phyloP scores from a whole-genome alignment of 2,888 invertebrate genomes.

The Aromia moschata region DNA sequence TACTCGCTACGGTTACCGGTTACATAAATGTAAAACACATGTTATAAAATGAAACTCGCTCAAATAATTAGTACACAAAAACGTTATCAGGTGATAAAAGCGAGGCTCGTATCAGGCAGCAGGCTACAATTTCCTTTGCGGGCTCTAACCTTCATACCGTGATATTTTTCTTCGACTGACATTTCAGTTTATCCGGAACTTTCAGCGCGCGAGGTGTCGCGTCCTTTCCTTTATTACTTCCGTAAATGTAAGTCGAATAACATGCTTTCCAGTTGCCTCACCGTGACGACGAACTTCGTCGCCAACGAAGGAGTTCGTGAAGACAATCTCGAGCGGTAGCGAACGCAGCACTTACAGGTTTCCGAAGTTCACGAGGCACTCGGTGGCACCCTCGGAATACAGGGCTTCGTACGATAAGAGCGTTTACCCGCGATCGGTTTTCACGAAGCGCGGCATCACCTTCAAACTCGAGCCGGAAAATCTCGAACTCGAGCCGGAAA shows the following conservation, averaged over 20 bases:
- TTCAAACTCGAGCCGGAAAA: conserved; percentile 19
- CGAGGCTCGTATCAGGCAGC: background rate
- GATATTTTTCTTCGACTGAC: conserved; percentile 6
- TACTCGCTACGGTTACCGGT: too few relatives aligned
- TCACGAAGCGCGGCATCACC: conserved; percentile 19
- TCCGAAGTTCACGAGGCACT: conserved; percentile 41
- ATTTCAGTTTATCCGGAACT: conserved; percentile 34
- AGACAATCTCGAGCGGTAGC: conserved; percentile 22
- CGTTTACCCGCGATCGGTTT: conserved; percentile 38
- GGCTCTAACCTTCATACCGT: background rate
- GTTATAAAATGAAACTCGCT: background rate
- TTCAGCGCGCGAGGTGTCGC: conserved; percentile 24
- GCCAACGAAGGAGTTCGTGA: conserved; percentile 27
- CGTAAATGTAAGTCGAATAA: conserved; percentile 4
- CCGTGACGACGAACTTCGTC: conserved; percentile 7
- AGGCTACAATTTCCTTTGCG: background rate
- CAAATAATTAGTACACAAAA: background rate
- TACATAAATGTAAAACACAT: too few relatives aligned
- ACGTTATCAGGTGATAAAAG: background rate
- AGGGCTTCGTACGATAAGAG: conserved; percentile 39
- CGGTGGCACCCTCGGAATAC: conserved; percentile 47
- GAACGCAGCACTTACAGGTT: conserved; percentile 30
- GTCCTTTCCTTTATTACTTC: conserved; percentile 1
- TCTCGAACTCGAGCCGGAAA: conserved; percentile 19
- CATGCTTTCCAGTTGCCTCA: conserved; percentile 19